Conservation (phyloP, 2,113 vertebrate species). For the Podocnemis expansa region DNA sequence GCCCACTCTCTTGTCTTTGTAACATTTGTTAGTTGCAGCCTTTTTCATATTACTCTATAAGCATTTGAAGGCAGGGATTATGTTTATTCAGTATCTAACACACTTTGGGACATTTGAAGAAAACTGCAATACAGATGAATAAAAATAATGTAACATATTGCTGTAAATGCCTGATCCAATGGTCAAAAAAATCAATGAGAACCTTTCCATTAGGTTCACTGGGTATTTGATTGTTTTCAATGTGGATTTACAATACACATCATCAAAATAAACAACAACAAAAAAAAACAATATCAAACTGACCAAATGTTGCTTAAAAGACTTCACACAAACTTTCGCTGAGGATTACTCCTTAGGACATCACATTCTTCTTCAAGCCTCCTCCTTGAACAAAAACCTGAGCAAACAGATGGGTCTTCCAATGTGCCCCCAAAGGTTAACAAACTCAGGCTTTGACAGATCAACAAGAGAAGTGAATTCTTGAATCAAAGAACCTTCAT, state of each 20-base stretch:
- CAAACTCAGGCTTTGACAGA: neutral
- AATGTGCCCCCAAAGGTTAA: neutral
- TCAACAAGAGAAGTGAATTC: neutral
- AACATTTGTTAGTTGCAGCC: too few relatives aligned
- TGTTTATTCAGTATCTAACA: too few relatives aligned
- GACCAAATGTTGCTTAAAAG: neutral
- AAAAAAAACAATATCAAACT: neutral
- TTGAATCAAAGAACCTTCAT: neutral
- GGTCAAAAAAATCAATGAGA: neutral
- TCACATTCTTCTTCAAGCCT: rapidly evolving
- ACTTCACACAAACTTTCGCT: neutral
- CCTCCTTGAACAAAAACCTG: neutral
- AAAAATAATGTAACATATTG: neutral
- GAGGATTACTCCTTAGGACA: neutral
- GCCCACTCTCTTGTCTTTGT: too few relatives aligned
- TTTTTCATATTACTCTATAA: too few relatives aligned
- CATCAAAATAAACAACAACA: neutral
- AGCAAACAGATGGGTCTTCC: neutral
- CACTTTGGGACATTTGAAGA: too few relatives aligned
- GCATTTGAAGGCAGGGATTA: too few relatives aligned
- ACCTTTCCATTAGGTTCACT: neutral
- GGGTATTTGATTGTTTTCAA: neutral
- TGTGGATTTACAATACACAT: neutral
- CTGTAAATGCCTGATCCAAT: neutral
- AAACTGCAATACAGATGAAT: neutral